Percentiles rank a stretch among this genome's conserved stretches.
Evolutionary conservation across 2,797 vertebrate species (phyloP).

Genomic region (Rousettus madagascariensis): DNA sequence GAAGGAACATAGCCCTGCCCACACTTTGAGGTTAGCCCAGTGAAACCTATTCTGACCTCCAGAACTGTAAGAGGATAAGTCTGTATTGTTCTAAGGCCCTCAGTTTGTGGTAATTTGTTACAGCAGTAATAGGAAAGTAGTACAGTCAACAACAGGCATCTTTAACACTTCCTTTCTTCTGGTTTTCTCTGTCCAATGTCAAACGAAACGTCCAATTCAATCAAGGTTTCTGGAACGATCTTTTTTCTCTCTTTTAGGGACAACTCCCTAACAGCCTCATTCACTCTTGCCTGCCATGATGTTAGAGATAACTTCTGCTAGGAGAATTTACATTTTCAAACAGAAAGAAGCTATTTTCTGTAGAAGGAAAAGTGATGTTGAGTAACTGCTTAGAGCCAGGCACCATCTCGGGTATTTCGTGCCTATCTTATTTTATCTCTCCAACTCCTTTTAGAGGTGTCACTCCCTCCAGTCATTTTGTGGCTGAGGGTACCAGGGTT

Average conservation of each 20-base stretch:
- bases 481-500: background rate
- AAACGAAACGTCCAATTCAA: background rate
- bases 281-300: background rate
- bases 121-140: background rate
- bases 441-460: background rate
- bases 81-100: background rate
- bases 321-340: background rate
- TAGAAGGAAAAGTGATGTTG: background rate
- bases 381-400: background rate
- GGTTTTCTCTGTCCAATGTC: background rate
- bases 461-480: background rate
- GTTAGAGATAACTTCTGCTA: background rate
- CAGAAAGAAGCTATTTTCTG: background rate
- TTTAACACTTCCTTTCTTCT: background rate
- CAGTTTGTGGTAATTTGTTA: background rate
- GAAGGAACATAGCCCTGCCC: background rate
- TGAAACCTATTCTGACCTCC: background rate
- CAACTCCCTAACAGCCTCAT: background rate
- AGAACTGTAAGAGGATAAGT: background rate
- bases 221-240: background rate
- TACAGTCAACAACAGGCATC: background rate
- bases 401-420: background rate
- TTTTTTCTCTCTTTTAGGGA: background rate
- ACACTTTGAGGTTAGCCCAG: background rate
- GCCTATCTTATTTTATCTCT: background rate